Evolutionary conservation across 2,888 invertebrate genomes (phyloP).

Genomic region (Limnephilus lunatus): DNA sequence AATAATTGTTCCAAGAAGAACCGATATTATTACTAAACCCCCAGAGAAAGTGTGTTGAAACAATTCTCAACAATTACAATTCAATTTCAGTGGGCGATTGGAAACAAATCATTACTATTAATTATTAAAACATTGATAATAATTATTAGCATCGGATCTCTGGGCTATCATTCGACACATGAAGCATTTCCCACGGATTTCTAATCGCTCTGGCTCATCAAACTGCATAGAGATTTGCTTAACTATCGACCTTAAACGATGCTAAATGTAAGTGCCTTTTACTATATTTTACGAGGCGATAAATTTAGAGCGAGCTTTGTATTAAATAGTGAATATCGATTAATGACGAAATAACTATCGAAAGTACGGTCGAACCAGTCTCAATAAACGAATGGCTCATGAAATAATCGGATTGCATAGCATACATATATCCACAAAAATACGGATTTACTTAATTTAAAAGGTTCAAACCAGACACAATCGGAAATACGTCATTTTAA

Average conservation of each 20-base stretch:
- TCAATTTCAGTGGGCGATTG: not conserved
- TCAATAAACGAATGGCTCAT: not conserved
- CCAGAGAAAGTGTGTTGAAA: not conserved
- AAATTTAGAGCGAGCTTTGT: conserved; percentile 53
- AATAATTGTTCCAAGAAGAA: not conserved
- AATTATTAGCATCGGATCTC: not conserved
- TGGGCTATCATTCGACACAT: not conserved
- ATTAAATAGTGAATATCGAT: conserved; percentile 5
- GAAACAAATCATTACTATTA: not conserved
- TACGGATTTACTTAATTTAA: no score
- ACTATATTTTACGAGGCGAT: conserved; percentile 60
- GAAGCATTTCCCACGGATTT: conserved; percentile 53
- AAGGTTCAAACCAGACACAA: no score
- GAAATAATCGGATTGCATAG: no score
- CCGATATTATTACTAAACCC: not conserved
- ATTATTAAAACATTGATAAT: not conserved
- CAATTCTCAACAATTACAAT: not conserved
- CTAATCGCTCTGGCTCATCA: conserved; percentile 42
- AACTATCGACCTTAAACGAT: conserved; percentile 61
- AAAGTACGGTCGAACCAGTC: not conserved
- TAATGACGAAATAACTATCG: not conserved
- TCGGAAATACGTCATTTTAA: no score
- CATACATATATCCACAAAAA: no score
- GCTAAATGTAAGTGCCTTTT: conserved; percentile 58
- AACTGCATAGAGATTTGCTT: conserved; percentile 55